Base-by-base conservation (phyloP, 2,113 vertebrate genomes). In the Turnix velox region DNA sequence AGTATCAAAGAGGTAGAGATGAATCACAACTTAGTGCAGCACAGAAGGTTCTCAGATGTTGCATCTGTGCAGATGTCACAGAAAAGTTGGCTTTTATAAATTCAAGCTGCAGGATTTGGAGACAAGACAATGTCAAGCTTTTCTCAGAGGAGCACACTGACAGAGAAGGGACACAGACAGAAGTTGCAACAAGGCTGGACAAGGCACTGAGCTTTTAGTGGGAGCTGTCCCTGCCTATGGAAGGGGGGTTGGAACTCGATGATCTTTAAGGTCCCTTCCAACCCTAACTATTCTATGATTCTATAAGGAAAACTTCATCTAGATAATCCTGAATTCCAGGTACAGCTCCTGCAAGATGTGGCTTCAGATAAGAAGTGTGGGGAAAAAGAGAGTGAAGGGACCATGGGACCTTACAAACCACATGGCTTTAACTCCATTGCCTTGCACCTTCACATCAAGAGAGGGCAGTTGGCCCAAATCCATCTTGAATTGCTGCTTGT, bases 361-460 rank as follows among this genome's bases (percentile, higher is more conserved):
- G 45, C 59, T 84, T 61, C 59, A 66, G 46, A 25, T 59, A 25
- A 31, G 2, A 4, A 67, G 43, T 0, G 2, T 12, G 23, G 40
- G 22, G 27, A 33, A 31, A 65, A 14, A 31, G 20, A 33, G 65
- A 67, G 22, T n/a, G n/a, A 16, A 83, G 10, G 39, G 37, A 68
- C 11, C 1, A 1, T 63, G 25, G 55, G 10, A 33, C 71, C 52
- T 71, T 69, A 51, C 69, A 58, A 30, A 8, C 37, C 15, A 7
- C n/a, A 9, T 24, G 17, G 37, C 25, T 73, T 84, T 54, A 17
- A 7, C n/a, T 49, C 69, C 35, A 4, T 31, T 28, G 20, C 30
- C 15, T 16, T 10, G 31, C 40, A 40, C 28, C 3, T 46, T 24
- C 71, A 4, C 1, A 4, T 0, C 6, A 63, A 58, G 17, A 0